phyloP scores from a whole-genome alignment of 92 coral and sea anemone species.

The Phenganax marumi region DNA sequence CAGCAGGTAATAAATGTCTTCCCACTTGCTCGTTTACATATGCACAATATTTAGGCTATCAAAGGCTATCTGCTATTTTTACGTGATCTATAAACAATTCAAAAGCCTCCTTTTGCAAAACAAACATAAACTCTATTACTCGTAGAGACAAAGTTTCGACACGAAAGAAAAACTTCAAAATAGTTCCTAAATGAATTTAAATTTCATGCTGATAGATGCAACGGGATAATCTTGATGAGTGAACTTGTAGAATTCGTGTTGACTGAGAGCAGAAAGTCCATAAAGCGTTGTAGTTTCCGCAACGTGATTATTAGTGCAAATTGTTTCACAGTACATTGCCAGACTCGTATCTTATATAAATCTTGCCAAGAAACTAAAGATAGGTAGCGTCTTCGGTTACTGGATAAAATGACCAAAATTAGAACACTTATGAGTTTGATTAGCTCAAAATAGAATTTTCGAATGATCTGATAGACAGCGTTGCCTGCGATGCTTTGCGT shows the following conservation, averaged over 20 bases:
- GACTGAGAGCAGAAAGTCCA: not conserved
- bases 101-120: slow-evolving; percentile 4
- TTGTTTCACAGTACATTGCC: not conserved
- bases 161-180: not conserved
- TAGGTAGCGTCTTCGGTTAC: no score
- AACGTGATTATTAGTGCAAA: not conserved
- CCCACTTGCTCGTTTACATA: not conserved
- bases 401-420: slow-evolving; percentile 1
- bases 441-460: slow-evolving; percentile 43
- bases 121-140: slow-evolving; percentile 5
- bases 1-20: not conserved
- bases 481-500: not conserved
- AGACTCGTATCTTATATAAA: not conserved
- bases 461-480: slow-evolving; percentile 43
- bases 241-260: no score
- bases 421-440: slow-evolving; percentile 32
- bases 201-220: not conserved
- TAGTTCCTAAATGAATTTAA: not conserved
- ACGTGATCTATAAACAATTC: not conserved
- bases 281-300: not conserved
- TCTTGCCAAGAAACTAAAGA: not conserved
- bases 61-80: not conserved
- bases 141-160: not conserved
- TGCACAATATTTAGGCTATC: not conserved
- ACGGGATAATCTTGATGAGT: no score